Conservation (phyloP, 2,888 invertebrate genomes). For the Mimumesa dahlbomi region DNA sequence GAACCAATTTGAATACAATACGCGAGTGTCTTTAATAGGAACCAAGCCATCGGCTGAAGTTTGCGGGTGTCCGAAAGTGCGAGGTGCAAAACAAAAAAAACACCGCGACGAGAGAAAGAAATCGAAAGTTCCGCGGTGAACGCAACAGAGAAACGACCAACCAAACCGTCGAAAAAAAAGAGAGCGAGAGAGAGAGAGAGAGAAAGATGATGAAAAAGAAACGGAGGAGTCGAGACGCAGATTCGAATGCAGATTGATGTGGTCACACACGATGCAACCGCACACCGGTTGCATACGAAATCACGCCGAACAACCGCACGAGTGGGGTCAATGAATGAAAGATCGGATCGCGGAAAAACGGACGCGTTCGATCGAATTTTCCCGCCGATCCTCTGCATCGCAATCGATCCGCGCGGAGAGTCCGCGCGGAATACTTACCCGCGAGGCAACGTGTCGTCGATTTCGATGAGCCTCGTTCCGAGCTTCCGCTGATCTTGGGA, state of each 20-base stretch:
- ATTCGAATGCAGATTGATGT: constrained; percentile 78
- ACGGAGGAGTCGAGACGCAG: constrained; percentile 42
- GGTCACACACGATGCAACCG: constrained; percentile 79
- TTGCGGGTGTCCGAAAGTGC: constrained; percentile 72
- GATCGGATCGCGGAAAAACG: constrained; percentile 44
- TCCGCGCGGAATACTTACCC: too few species aligned
- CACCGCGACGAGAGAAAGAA: constrained; percentile 21
- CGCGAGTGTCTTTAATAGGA: constrained; percentile 71
- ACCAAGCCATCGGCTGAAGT: constrained; percentile 58
- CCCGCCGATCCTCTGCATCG: constrained; percentile 24
- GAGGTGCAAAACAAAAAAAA: constrained; percentile 74
- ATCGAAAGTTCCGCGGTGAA: constrained; percentile 46
- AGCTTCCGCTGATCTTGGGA: too few species aligned
- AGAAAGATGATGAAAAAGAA: constrained; percentile 48
- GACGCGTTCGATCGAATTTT: constrained; percentile 46
- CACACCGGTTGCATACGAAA: constrained; percentile 75
- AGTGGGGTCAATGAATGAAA: constrained; percentile 67
- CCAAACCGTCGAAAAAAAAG: constrained; percentile 38
- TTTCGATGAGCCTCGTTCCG: too few species aligned
- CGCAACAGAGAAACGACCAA: constrained; percentile 60
- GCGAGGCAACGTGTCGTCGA: too few species aligned
- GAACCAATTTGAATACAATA: constrained; percentile 78
- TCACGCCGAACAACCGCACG: constrained; percentile 32
- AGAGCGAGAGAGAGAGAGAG: constrained; percentile 41
- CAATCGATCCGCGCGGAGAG: constrained; percentile 12